Base-by-base conservation (phyloP, 2,888 invertebrate genomes). In the Netelia virgata region DNA sequence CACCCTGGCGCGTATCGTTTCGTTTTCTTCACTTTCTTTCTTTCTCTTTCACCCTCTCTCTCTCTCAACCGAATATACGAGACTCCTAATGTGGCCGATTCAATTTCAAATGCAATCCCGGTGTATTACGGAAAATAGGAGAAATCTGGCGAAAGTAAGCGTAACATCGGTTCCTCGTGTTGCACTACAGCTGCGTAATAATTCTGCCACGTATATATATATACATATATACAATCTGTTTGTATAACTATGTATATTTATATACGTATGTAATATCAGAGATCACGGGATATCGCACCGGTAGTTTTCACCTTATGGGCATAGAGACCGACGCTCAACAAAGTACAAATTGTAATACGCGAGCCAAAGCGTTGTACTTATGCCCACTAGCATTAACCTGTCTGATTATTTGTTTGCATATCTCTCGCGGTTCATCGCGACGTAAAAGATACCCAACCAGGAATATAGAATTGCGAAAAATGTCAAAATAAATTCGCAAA, bases 81-180 rank as follows among this genome's bases (percentile, higher is more conserved):
- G 36, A 63, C 66, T 63, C 82, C 86, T 84, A 87, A 86, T 85
- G 85, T 87, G 87, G 85, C 74, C 86, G 88, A 89, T 90, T 91
- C 93, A 91, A 92, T 93, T 93, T 92, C 90, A 89, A 87, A 88
- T 86, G 91, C 89, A 92, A 93, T 93, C 91, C 90, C 88, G 88
- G 84, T 66, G 88, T 84, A 91, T 91, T 90, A 90, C 90, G 88
- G 91, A 90, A 93, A 93, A 92, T 91, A 88, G 90, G 92, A 93
- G 93, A 93, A 93, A 93, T 89, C 91, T 88, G 88, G 91, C 88
- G 92, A 92, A 92, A 92, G 92, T 91, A 90, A 89, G 88, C 88
- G 88, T 88, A 90, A 90, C 89, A 82, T 82, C 43, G 78, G 73
- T 78, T 78, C 80, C 78, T 83, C 76, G 85, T 69, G 53, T 85